Base-by-base conservation (phyloP, 2,888 invertebrate genomes). In the Drosophila lutescens region DNA sequence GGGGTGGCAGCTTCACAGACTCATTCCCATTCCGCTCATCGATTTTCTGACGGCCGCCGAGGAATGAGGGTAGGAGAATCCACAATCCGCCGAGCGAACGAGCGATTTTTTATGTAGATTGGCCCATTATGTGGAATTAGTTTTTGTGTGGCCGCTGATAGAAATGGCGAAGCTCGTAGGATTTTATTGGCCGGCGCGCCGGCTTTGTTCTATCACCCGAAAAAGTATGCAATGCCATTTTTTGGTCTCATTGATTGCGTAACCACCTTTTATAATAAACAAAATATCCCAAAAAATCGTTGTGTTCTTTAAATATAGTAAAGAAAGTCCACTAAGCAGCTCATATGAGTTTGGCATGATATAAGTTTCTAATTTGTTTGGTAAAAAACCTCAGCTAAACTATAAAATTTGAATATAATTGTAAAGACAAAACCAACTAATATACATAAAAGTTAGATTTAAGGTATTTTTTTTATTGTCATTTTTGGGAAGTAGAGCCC, bases 111-210 rank as follows among this genome's bases (percentile, higher is more conserved):
- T 84, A 84, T 88, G 88, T 84, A 83, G 88, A 84, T 84, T 84
- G 86, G 86, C 44, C 84, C 86, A 88, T 88, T 88, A 88, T 88
- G 70, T 88, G 78, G 75, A 86, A 84, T 84, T 84, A 86, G 83
- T 82, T 83, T 83, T 86, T 86, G 74, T 72, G 68, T 23, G 61
- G 50, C 26, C 15, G 36, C 55, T 46, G 55, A 82, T 79, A 77
- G 76, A 77, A 88, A 83, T 88, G 86, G 83, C 86, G 86, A 73
- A 54, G 65, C 73, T 83, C 77, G 77, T 76, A 72, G 79, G 78
- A 77, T 74, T 80, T 76, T 86, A 83, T 83, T 88, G 83, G 88
- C 76, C 78, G 86, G 23, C 20, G 57, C n/a, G 57, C n/a, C 30
- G 56, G 56, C 20, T 13, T 54, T 59, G 15, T 61, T 49, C 17